Percentiles rank a stretch among this genome's conserved stretches.
Conservation (phyloP, 64 coral and sea anemone species). For the Platygyra sinensis region DNA sequence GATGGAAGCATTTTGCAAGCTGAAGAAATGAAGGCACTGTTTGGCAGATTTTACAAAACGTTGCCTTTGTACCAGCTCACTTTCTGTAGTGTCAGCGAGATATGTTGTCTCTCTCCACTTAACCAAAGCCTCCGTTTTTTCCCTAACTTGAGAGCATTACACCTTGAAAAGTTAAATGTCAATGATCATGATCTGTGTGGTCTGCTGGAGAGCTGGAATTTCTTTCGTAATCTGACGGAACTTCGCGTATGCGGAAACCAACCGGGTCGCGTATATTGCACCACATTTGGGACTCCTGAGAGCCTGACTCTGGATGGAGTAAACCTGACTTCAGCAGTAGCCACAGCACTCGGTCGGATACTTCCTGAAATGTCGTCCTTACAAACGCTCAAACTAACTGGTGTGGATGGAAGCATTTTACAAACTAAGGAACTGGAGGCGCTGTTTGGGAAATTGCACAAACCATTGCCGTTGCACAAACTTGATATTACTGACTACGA, state of each 20-base stretch:
- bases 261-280: no score
- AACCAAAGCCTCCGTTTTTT: background rate
- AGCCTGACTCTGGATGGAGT: no score
- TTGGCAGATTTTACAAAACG: background rate
- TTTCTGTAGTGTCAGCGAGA: background rate
- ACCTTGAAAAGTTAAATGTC: background rate
- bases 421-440: background rate
- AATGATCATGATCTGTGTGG: background rate
- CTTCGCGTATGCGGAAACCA: no score
- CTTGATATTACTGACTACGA: background rate
- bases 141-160: background rate
- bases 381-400: background rate
- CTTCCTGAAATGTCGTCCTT: background rate
- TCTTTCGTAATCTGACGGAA: background rate
- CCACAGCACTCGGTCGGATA: background rate
- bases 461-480: background rate
- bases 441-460: background rate
- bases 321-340: background rate
- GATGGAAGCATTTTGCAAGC: background rate
- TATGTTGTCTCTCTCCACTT: background rate
- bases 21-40: background rate
- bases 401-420: background rate
- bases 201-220: background rate
- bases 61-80: background rate
- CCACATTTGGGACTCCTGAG: no score